Evolutionary conservation across 2,113 vertebrate species (phyloP).

Genomic region (Chloropsis hardwickii): DNA sequence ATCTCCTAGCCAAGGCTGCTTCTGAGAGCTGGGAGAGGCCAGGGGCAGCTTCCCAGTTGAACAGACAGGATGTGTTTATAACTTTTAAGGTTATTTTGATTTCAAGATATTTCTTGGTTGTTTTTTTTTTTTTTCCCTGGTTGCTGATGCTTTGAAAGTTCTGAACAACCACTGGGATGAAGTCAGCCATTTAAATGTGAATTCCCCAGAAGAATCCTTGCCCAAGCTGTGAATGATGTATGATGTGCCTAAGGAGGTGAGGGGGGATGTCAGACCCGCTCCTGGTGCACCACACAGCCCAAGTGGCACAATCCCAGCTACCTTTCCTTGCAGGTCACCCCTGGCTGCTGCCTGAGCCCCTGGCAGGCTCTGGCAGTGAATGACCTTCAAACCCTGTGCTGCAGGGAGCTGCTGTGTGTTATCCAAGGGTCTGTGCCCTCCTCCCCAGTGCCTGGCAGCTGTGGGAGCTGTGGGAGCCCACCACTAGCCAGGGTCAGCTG

Average conservation of each 20-base stretch:
- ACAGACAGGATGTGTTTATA: background rate
- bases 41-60: background rate
- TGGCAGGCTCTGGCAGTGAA: background rate
- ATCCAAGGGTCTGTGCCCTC: background rate
- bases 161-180: background rate
- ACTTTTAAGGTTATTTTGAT: background rate
- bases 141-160: background rate
- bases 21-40: background rate
- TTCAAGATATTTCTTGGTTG: background rate
- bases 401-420: background rate
- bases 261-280: background rate
- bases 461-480: background rate
- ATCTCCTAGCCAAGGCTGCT: background rate
- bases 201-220: background rate
- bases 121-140: background rate
- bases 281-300: fast-evolving
- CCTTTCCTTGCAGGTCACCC: background rate
- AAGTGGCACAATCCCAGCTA: background rate
- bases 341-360: background rate
- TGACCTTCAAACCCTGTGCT: background rate
- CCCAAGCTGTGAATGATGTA: background rate
- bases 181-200: fast-evolving
- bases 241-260: fast-evolving
- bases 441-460: background rate
- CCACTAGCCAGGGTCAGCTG: background rate